Conservation (phyloP, 2,888 invertebrate species). For the Alentia gelatinosa region DNA sequence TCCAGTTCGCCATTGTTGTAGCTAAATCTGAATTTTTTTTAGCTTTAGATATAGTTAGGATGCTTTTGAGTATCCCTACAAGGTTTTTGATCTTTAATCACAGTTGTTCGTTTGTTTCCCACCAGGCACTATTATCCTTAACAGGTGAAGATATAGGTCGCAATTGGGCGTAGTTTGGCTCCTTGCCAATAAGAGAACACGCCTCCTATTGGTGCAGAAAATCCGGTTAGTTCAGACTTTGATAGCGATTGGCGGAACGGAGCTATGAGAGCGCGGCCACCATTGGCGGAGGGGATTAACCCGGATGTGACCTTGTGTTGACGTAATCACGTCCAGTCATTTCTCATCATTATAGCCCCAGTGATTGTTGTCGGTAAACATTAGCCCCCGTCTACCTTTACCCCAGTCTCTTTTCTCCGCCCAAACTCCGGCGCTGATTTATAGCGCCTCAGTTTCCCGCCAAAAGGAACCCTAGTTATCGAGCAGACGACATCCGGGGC, state of each 20-base stretch:
- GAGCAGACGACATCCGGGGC: neutral
- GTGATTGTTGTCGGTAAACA: neutral
- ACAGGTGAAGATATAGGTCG: neutral
- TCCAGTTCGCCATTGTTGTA: too few relatives aligned
- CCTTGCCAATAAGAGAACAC: neutral
- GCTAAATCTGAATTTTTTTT: too few relatives aligned
- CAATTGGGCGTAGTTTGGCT: neutral
- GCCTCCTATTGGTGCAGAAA: neutral
- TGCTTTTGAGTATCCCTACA: too few relatives aligned
- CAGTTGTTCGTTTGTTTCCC: neutral
- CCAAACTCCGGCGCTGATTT: neutral
- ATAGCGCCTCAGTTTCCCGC: neutral
- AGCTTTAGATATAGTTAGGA: neutral
- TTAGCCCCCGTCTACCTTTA: too few relatives aligned
- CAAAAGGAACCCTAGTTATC: neutral
- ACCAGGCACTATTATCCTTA: neutral
- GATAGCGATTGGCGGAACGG: neutral
- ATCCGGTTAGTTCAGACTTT: neutral
- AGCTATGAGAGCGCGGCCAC: neutral
- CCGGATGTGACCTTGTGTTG: neutral
- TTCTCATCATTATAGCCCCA: neutral
- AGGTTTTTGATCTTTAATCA: neutral
- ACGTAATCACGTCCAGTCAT: constrained; percentile 1
- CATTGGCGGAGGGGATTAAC: constrained; percentile 4
- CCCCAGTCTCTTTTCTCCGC: too few relatives aligned